Evolutionary conservation across 2,888 invertebrate species (phyloP), one percentile per base, ranked within the genome.

Genomic region (Yponomeuta sedellus): DNA sequence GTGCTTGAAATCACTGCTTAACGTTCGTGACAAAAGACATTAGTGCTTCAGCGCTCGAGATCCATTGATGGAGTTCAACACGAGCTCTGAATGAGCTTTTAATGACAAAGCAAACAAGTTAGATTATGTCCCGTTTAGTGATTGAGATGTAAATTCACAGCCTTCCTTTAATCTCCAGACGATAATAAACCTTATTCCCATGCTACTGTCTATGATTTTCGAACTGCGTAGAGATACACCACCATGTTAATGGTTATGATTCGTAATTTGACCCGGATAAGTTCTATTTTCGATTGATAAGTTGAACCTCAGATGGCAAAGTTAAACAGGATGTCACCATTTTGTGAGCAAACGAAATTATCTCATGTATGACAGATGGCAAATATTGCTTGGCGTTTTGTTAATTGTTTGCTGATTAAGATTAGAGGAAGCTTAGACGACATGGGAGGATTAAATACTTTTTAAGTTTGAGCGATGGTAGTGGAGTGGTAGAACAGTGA

Each of bases 311-410:
- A 52, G 44, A 16, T 52, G 12, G 16, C 16, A 3, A 52, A 16
- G 16, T 52, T 16, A 52, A 52, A 52, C 44, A 52, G 44, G 44
- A 52, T 52, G 44, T 52, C 12, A 52, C 16, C 1, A 52, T 52
- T 52, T 16, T 16, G 44, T 52, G 44, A 16, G 12, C 10, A 52
- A 52, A 52, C 16, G 44, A 52, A 52, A 52, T 52, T 52, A 52
- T 52, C 44, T 52, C 44, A 44, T 52, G 44, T 52, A 52, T 52
- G 16, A 52, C 44, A 52, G 44, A 52, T 52, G 44, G 44, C 44
- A 52, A 34, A 52, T 52, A 16, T 52, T 52, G 44, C 16, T 16
- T 16, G 44, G 16, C 16, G 5, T 52, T 52, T 12, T 52, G 44
- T 52, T 52, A 52, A 52, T 52, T 52, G 44, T 52, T 52, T 52